A percentile compares a stretch with the other conserved stretches of the same genome.
Evolutionary conservation across 2,888 invertebrate genomes (phyloP).

Genomic region (Chloroclysta siterata): DNA sequence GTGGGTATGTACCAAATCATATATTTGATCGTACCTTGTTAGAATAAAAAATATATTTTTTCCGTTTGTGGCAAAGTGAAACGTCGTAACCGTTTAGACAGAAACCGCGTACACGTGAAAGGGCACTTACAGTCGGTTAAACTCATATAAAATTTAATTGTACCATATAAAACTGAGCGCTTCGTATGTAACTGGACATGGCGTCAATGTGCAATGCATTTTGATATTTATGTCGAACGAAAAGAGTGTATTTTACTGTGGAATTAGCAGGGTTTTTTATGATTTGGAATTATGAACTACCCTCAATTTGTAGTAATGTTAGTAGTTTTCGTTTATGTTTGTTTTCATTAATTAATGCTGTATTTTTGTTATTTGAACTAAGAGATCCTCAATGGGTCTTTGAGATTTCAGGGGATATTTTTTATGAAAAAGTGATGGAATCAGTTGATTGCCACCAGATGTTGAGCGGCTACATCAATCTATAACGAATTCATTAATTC

Average conservation of each 20-base stretch:
- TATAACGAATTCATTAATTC: no score
- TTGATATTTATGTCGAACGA: not conserved
- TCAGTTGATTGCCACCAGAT: no score
- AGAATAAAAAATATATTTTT: no score
- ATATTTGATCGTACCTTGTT: no score
- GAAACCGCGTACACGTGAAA: constrained; percentile 1
- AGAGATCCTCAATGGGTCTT: no score
- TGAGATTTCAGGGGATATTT: no score
- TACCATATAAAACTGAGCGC: constrained; percentile 43
- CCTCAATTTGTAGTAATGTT: constrained; percentile 1
- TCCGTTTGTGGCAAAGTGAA: no score
- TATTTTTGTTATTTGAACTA: no score
- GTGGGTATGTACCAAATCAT: no score
- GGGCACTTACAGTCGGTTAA: constrained; percentile 41
- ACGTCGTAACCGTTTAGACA: not conserved
- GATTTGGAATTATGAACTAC: not conserved
- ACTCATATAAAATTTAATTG: constrained; percentile 50
- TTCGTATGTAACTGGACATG: constrained; percentile 24
- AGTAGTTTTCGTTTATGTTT: not conserved
- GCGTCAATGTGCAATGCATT: constrained; percentile 9
- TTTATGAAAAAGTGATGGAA: no score
- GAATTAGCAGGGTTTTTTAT: not conserved
- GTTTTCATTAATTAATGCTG: no score
- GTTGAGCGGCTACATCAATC: no score
- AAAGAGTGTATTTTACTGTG: constrained; percentile 9